Evolutionary conservation across 2,888 invertebrate genomes (phyloP).

Genomic region (Xylophagus ater): DNA sequence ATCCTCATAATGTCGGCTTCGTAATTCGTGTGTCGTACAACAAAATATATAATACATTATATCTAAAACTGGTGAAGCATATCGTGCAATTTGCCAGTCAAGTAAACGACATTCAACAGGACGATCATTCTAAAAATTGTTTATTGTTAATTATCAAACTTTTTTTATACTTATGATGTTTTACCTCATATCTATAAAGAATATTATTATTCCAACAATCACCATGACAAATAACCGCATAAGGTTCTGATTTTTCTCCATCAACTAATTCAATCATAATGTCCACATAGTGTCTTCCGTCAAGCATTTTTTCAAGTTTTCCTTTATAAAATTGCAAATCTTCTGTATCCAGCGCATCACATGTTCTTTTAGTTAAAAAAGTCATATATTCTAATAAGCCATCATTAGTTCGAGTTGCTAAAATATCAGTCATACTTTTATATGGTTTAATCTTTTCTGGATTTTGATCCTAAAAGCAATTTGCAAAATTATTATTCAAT

Average conservation of each 20-base stretch:
- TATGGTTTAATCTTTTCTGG: constrained; percentile 23
- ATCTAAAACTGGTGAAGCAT: constrained; percentile 31
- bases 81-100: constrained; percentile 34
- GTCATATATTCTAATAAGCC: constrained; percentile 25
- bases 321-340: constrained; percentile 17
- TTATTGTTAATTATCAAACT: constrained; percentile 1
- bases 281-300: constrained; percentile 21
- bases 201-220: constrained; percentile 38
- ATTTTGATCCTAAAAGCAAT: constrained; percentile 21
- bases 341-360: constrained; percentile 19
- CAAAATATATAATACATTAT: constrained; percentile 30
- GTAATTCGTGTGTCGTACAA: constrained; percentile 26
- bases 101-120: constrained; percentile 25
- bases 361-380: constrained; percentile 22
- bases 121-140: constrained; percentile 17
- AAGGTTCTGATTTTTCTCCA: constrained; percentile 27
- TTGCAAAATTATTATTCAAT: background rate
- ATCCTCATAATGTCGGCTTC: constrained; percentile 23
- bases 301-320: constrained; percentile 21
- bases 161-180: background rate
- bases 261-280: constrained; percentile 21
- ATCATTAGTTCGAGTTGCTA: constrained; percentile 23
- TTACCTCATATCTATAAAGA: constrained; percentile 24
- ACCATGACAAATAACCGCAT: constrained; percentile 32
- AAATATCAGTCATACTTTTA: constrained; percentile 25